A percentile compares a stretch with the other conserved stretches of the same genome.
Evolutionary conservation across 2,888 invertebrate species (phyloP).

Genomic region (Yponomeuta malinellus): DNA sequence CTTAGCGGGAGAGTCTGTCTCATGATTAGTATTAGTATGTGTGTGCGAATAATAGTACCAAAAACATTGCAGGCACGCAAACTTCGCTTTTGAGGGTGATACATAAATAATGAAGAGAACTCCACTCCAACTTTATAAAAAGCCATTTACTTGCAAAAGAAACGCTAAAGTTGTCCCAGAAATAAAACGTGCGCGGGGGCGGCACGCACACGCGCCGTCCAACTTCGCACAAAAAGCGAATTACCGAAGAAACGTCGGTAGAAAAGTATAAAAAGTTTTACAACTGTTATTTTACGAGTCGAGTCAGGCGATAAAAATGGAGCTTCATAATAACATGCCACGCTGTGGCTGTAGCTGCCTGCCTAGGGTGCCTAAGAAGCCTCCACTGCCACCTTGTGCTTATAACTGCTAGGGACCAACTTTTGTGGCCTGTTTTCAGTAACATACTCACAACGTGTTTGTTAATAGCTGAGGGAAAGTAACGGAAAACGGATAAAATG

Average conservation of each 20-base stretch:
- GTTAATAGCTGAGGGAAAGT: no score
- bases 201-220: neutral
- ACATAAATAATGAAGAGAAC: neutral
- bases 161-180: neutral
- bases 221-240: neutral
- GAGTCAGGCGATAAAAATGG: neutral
- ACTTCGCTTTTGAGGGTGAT: no score
- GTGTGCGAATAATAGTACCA: no score
- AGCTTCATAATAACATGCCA: neutral
- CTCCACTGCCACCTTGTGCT: neutral
- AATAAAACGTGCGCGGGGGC: neutral
- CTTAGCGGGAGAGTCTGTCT: no score
- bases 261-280: slow-evolving; percentile 1
- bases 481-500: no score
- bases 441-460: no score
- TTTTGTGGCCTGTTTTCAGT: no score
- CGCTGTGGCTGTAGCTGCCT: neutral
- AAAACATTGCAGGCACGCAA: no score
- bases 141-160: neutral
- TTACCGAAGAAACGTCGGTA: neutral
- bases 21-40: no score
- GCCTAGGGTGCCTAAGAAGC: neutral
- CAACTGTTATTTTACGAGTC: neutral
- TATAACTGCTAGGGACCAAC: neutral
- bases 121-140: neutral